Evolutionary conservation across 2,888 invertebrate genomes (phyloP).

Genomic region (Ischnura elegans): DNA sequence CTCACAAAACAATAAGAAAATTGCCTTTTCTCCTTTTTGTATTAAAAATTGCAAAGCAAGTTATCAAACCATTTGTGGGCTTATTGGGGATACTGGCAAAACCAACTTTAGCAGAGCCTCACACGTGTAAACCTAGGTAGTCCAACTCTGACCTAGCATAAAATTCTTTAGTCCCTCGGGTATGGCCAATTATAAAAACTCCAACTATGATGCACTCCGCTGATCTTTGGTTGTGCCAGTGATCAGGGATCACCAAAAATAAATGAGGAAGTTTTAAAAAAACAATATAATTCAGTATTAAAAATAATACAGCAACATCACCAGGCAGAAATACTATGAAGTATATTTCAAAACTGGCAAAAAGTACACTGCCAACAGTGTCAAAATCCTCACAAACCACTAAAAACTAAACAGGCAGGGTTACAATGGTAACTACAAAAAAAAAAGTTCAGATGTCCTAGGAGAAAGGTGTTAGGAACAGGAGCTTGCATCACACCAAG

Average conservation of each 20-base stretch:
- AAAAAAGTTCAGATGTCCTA: constrained; percentile 41
- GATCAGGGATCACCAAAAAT: constrained; percentile 46
- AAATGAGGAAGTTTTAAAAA: constrained; percentile 45
- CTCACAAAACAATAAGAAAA: background rate
- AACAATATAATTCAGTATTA: constrained; percentile 65
- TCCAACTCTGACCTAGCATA: background rate
- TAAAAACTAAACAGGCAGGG: constrained; percentile 51
- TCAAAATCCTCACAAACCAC: constrained; percentile 50
- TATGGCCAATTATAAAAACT: background rate
- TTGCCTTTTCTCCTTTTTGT: background rate
- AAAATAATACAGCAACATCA: constrained; percentile 62
- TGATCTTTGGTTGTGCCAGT: constrained; percentile 26
- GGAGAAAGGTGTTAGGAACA: constrained; percentile 61
- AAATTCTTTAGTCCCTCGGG: background rate
- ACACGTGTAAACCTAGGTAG: background rate
- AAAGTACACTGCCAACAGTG: constrained; percentile 52
- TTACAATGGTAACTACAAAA: constrained; percentile 67
- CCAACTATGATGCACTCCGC: background rate
- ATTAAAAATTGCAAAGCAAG: background rate
- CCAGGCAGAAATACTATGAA: constrained; percentile 52
- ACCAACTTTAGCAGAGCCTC: background rate
- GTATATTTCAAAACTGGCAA: constrained; percentile 44
- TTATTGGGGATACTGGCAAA: background rate
- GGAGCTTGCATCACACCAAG: constrained; percentile 57
- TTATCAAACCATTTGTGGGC: background rate